Percentiles rank a stretch among this genome's conserved stretches.
These are phyloP conservation scores for Andrena dorsata DNA, from an alignment of 2,888 invertebrate species.

Conservation along the genomic window DNA sequence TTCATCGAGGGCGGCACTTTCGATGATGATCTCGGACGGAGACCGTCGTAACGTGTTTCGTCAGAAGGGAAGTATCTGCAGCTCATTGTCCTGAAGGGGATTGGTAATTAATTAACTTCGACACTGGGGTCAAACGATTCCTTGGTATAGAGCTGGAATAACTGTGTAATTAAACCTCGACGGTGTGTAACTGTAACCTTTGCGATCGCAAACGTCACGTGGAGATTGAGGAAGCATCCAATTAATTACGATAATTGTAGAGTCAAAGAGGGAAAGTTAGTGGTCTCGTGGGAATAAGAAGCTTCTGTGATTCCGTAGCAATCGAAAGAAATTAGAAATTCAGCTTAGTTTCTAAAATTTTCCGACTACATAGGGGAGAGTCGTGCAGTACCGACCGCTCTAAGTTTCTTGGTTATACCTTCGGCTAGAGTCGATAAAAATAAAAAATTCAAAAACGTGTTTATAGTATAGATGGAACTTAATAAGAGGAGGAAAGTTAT, in stretches of 20 bases:
- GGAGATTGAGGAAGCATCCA: background rate
- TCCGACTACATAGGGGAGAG: too few species aligned
- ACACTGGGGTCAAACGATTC: constrained; percentile 6
- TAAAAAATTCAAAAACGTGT: too few species aligned
- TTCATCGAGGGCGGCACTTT: constrained; percentile 43
- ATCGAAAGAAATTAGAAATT: too few species aligned
- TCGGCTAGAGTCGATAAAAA: too few species aligned
- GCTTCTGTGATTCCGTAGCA: too few species aligned
- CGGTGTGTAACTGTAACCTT: background rate
- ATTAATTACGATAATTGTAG: background rate
- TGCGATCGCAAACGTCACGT: background rate
- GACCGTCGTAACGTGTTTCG: background rate
- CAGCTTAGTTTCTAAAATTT: too few species aligned
- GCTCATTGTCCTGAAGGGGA: constrained; percentile 7
- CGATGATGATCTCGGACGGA: constrained; percentile 48
- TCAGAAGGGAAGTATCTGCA: background rate
- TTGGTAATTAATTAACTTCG: constrained; percentile 35
- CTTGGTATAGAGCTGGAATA: background rate
- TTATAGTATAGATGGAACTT: too few species aligned
- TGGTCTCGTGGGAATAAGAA: too few species aligned
- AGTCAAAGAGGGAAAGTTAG: too few species aligned
- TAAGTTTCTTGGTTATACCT: too few species aligned
- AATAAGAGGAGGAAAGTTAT: too few species aligned
- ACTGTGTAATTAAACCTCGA: constrained; percentile 11
- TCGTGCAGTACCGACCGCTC: too few species aligned